These are phyloP conservation scores for Leucophenga maculata DNA, from an alignment of 2,888 invertebrate species.

Conservation along the genomic window DNA sequence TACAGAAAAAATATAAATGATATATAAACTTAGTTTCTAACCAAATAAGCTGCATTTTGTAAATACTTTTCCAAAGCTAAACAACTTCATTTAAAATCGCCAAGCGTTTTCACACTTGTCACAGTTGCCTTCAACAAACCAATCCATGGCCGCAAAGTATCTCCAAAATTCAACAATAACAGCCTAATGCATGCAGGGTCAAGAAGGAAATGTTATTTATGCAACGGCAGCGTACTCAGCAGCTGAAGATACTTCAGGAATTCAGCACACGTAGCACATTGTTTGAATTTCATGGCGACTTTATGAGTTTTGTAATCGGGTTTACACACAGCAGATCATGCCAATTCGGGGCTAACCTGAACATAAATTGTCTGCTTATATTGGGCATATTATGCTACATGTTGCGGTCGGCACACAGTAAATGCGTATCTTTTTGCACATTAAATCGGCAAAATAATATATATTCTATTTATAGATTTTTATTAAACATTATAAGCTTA, in stretches of 20 bases:
- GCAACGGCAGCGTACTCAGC: neutral
- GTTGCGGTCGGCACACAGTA: slow-evolving; percentile 42
- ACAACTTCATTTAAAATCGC: too few species aligned
- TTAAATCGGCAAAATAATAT: too few species aligned
- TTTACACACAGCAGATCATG: slow-evolving; percentile 48
- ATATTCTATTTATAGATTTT: neutral
- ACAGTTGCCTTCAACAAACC: neutral
- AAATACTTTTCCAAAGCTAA: too few species aligned
- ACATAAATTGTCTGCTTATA: slow-evolving; percentile 39
- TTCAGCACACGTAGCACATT: slow-evolving; percentile 62
- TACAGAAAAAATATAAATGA: neutral
- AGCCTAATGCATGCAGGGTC: neutral
- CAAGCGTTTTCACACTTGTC: slow-evolving; percentile 7
- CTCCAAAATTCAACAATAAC: neutral
- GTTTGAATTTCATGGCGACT: slow-evolving; percentile 68
- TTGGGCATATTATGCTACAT: too few species aligned
- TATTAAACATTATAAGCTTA: too few species aligned
- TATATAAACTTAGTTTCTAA: too few species aligned
- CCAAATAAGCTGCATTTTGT: too few species aligned
- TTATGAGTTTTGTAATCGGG: slow-evolving; percentile 64
- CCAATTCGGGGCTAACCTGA: slow-evolving; percentile 35
- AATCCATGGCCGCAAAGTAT: neutral
- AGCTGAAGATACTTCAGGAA: slow-evolving; percentile 37
- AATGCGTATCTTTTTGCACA: too few species aligned
- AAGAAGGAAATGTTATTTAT: neutral